These are phyloP conservation scores for Xenopus tropicalis DNA, from an alignment of 2,113 vertebrate genomes.

Conservation along the genomic window UCB_Xtro_10.0 CM004446.2:10118001-10118500, in stretches of 20 bases:
- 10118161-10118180: background rate
- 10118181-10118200: background rate
- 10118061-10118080: no score
- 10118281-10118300: background rate
- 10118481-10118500: no score
- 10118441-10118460: slow-evolving; percentile 15
- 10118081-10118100: no score
- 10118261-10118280: background rate
- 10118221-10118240: background rate
- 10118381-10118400: background rate
- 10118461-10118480: no score
- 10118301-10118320: background rate
- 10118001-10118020: no score
- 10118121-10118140: no score
- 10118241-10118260: background rate
- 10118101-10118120: no score
- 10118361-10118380: background rate
- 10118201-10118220: background rate
- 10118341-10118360: background rate
- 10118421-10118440: slow-evolving; percentile 1
- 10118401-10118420: background rate
- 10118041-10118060: no score
- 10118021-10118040: no score
- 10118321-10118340: no score
- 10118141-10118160: background rate